These are phyloP conservation scores for Habropoda laboriosa DNA, from an alignment of 1,140 invertebrate species.

Conservation along the genomic window DNA sequence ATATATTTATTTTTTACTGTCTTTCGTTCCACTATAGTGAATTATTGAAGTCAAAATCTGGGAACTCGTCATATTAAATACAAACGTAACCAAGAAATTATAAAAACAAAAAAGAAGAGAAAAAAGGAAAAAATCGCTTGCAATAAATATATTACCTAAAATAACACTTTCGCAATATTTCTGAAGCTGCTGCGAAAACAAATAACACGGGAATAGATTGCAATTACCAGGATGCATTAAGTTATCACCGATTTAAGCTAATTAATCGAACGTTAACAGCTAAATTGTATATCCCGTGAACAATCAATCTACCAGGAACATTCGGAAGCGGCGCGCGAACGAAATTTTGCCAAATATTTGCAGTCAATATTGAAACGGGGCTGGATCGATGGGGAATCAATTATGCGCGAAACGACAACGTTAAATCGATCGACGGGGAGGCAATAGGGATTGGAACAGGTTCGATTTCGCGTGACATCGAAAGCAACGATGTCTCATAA, in stretches of 20 bases:
- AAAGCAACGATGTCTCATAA: background rate
- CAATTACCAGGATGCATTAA: background rate
- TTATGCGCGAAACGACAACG: background rate
- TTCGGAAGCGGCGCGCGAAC: background rate
- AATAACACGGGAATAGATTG: background rate
- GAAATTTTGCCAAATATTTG: background rate
- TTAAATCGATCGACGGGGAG: background rate
- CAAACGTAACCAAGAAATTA: too few relatives aligned
- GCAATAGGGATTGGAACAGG: background rate
- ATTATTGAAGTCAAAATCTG: too few relatives aligned
- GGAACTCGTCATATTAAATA: too few relatives aligned
- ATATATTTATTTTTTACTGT: too few relatives aligned
- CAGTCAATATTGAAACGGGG: background rate
- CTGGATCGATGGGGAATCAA: background rate
- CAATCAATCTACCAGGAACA: background rate
- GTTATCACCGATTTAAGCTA: background rate
- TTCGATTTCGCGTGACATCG: background rate
- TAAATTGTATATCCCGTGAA: background rate
- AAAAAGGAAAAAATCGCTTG: too few relatives aligned
- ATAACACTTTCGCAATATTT: too few relatives aligned
- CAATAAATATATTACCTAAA: too few relatives aligned
- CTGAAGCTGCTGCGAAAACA: too few relatives aligned
- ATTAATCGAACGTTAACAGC: background rate
- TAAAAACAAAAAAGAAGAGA: too few relatives aligned
- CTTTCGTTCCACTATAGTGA: too few relatives aligned